Evolutionary conservation across 64 coral and sea anemone genomes (phyloP).

Genomic region (Actinia equina): DNA sequence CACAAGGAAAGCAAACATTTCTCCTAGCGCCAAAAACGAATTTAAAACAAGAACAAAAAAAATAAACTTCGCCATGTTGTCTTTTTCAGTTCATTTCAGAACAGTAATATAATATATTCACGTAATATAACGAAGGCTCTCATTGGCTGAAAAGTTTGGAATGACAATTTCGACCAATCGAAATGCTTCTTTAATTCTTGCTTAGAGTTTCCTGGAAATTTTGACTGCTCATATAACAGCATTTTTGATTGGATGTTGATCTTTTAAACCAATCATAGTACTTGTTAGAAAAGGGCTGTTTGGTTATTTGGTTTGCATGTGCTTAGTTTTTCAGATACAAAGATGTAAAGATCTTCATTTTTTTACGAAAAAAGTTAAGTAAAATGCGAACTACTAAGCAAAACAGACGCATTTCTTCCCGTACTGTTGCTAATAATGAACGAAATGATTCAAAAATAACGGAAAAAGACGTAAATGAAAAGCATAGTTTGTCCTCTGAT

Average conservation of each 20-base stretch:
- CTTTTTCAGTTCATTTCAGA: not conserved
- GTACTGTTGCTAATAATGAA: not conserved
- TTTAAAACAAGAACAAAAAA: not conserved
- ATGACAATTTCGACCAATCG: not conserved
- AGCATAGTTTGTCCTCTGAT: not conserved
- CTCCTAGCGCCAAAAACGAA: not conserved
- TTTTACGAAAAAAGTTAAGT: not conserved
- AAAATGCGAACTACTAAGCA: not conserved
- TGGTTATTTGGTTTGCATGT: not conserved
- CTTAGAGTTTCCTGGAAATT: not conserved
- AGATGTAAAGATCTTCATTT: not conserved
- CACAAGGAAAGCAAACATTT: not conserved
- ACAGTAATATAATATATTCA: not conserved
- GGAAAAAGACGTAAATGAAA: not conserved
- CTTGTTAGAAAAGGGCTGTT: conserved; percentile 1
- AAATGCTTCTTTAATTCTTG: not conserved
- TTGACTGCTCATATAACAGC: not conserved
- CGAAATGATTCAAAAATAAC: not conserved
- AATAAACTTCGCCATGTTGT: not conserved
- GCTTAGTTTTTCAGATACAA: not conserved
- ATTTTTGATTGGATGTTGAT: conserved; percentile 3
- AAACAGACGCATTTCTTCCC: not conserved
- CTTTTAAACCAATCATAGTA: not conserved
- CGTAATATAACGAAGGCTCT: not conserved
- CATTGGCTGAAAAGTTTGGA: not conserved